Base-by-base conservation (phyloP, 1,140 invertebrate species). In the Mya arenaria region DNA sequence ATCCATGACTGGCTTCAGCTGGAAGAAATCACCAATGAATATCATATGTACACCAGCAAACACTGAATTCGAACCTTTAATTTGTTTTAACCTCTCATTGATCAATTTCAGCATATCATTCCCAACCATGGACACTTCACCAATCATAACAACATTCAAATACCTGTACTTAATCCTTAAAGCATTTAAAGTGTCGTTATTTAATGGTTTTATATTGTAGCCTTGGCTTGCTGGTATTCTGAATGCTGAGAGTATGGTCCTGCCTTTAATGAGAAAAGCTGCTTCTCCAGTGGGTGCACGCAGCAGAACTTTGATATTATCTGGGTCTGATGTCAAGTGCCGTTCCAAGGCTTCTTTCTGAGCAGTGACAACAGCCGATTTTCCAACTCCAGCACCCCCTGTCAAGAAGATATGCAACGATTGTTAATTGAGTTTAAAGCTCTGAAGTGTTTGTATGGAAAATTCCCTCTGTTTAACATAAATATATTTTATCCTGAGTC, bases 81-180 rank as follows among this genome's bases (percentile, higher is more conserved):
- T 28, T 66, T 87, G 41, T 25, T 80, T 62, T 19, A 88, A 63
- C 32, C 83, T 58, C 30, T 69, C 15, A 71, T 86, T 60, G 34
- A 88, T 72, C 56, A 85, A 80, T 25, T 58, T 68, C 19, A 88
- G 69, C 85, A 85, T 86, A 17, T 60, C 75, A 30, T 74, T 85
- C 4, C 87, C 85, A 65, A 87, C 85, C 85, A 88, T 87, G 10
- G 73, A 86, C 19, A 86, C 71, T 72, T 88, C 85, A 83, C 84
- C 85, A 56, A 88, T 88, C 17, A 88, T 71, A 6, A 85, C n/a
- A 0, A 85, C 63, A 63, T 80, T 68, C 19, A 74, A 30, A 52
- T 62, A 41, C 48, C 39, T 56, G 37, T 68, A 74, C 36, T 85
- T 79, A 32, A 65, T 73, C 56, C 58, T 77, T 3, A 78, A 55